Percentiles rank a stretch among this genome's conserved stretches.
Evolutionary conservation across 2,888 invertebrate species (phyloP).

Genomic region (Spilarctia lutea): DNA sequence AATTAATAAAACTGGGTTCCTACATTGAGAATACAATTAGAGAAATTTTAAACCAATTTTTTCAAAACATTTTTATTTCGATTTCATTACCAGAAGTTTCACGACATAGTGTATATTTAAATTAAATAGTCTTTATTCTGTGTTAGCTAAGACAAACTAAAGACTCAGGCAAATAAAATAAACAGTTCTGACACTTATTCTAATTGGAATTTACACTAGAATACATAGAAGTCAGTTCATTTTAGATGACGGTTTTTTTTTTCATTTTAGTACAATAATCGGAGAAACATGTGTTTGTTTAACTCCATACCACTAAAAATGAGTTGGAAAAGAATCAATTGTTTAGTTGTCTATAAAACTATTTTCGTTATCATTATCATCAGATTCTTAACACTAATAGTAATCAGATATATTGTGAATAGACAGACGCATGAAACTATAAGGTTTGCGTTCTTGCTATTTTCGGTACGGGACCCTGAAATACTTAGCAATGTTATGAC

Average conservation of each 20-base stretch:
- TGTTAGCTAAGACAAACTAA: background rate
- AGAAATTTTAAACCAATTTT: background rate
- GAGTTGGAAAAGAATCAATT: background rate
- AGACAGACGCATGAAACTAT: too few species aligned
- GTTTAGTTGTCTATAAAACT: too few species aligned
- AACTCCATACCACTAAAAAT: background rate
- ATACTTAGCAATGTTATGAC: too few species aligned
- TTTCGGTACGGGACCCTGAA: too few species aligned
- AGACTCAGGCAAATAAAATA: slow-evolving; percentile 9
- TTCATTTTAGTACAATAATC: background rate
- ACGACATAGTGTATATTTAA: background rate
- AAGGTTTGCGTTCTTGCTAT: too few species aligned
- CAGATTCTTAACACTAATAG: too few species aligned
- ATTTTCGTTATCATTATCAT: too few species aligned
- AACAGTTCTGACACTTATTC: slow-evolving; percentile 4
- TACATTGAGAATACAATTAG: background rate
- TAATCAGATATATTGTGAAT: too few species aligned
- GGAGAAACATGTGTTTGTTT: background rate
- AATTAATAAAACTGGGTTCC: too few species aligned
- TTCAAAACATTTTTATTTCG: background rate
- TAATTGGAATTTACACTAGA: slow-evolving; percentile 15
- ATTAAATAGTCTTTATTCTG: slow-evolving; percentile 1
- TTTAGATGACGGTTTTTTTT: background rate
- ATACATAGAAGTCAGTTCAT: slow-evolving; percentile 7
- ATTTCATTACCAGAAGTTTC: background rate